A percentile compares a stretch with the other conserved stretches of the same genome.
Evolutionary conservation across 1,140 invertebrate genomes (phyloP).

Genomic region (Idris sp.): DNA sequence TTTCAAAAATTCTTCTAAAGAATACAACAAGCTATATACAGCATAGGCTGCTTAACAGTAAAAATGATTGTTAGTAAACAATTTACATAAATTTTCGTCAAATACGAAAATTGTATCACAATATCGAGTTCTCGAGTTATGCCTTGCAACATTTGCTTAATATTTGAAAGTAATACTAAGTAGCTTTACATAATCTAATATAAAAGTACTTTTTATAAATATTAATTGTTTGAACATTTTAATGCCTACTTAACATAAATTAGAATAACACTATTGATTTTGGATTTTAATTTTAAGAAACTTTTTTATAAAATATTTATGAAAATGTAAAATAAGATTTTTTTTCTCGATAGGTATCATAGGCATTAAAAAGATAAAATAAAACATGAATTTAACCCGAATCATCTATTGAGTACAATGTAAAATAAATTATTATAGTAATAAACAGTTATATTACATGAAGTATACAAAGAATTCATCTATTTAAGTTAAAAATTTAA

Average conservation of each 20-base stretch:
- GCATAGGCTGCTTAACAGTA: conserved; percentile 8
- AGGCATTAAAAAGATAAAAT: too few relatives aligned
- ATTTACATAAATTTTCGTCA: conserved; percentile 56
- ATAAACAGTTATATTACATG: conserved; percentile 13
- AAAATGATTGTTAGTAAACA: conserved; percentile 23
- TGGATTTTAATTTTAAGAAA: too few relatives aligned
- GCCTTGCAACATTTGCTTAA: conserved; percentile 49
- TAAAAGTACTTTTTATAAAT: conserved; percentile 48
- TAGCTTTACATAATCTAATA: conserved; percentile 19
- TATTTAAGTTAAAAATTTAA: conserved; percentile 6
- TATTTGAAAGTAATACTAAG: conserved; percentile 41
- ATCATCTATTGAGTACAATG: conserved; percentile 17
- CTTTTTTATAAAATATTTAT: too few relatives aligned
- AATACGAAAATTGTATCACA: conserved; percentile 57
- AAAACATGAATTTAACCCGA: too few relatives aligned
- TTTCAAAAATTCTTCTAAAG: conserved; percentile 9
- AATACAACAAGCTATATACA: conserved; percentile 24
- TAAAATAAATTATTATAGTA: conserved; percentile 30
- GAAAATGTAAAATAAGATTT: too few relatives aligned
- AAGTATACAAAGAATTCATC: conserved; percentile 11
- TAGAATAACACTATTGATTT: too few relatives aligned
- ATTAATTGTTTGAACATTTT: conserved; percentile 11
- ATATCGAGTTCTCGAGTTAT: conserved; percentile 56
- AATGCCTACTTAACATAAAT: too few relatives aligned
- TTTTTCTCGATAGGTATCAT: too few relatives aligned